A percentile compares a stretch with the other conserved stretches of the same genome.
phyloP scores from a whole-genome alignment of 2,797 vertebrate genomes.

The Nannoperca obscura region DNA sequence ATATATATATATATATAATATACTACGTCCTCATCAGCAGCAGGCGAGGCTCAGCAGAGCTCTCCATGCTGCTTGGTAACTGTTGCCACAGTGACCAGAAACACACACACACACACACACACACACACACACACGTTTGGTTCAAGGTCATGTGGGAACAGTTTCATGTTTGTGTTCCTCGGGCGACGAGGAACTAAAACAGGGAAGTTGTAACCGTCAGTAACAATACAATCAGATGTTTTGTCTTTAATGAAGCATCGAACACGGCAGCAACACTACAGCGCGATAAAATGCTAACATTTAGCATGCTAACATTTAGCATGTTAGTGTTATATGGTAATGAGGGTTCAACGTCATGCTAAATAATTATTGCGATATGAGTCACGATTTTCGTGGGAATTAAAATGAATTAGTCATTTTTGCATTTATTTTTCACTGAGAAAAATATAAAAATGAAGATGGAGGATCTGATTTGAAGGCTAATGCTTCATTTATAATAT shows the following conservation, averaged over 20 bases:
- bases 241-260: too few relatives aligned
- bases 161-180: conserved; percentile 38
- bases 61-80: conserved; percentile 60
- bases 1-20: background rate
- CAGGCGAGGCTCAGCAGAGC: conserved; percentile 36
- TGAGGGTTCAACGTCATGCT: too few relatives aligned
- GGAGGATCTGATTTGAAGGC: too few relatives aligned
- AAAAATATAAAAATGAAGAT: too few relatives aligned
- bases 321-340: too few relatives aligned
- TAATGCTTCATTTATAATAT: too few relatives aligned
- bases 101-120: conserved; percentile 35
- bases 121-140: conserved; percentile 26
- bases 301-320: background rate
- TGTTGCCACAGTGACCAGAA: conserved; percentile 69
- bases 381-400: too few relatives aligned
- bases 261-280: too few relatives aligned
- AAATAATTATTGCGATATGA: too few relatives aligned
- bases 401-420: too few relatives aligned
- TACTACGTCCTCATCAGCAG: conserved; percentile 17
- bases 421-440: too few relatives aligned
- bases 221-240: too few relatives aligned
- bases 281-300: background rate
- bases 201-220: conserved; percentile 25
- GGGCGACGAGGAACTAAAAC: conserved; percentile 4
- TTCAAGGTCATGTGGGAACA: conserved; percentile 56